Evolutionary conservation across 2,113 vertebrate species (phyloP).

Genomic region (Bucco capensis): DNA sequence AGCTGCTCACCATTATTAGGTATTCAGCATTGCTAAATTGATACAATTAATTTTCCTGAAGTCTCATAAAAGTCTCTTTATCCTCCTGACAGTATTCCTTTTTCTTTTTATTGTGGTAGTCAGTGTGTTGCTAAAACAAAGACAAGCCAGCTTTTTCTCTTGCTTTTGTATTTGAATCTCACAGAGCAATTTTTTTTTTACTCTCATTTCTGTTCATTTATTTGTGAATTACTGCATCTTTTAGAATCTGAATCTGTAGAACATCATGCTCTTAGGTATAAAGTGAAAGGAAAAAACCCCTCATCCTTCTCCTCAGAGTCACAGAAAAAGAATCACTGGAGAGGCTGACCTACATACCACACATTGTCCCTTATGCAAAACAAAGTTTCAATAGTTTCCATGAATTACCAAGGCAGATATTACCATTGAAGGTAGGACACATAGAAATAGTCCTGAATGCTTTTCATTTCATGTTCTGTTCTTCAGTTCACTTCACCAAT

Average conservation of each 20-base stretch:
- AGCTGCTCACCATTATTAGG: conserved; percentile 67
- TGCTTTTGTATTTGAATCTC: background rate
- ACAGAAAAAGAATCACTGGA: background rate
- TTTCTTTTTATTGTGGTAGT: conserved; percentile 28
- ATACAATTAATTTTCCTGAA: conserved; percentile 66
- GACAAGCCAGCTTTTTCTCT: background rate
- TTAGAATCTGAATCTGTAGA: background rate
- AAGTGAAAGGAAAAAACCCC: background rate
- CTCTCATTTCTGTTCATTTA: background rate
- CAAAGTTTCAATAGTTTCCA: background rate
- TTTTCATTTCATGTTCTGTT: background rate
- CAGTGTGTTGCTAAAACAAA: conserved; percentile 20
- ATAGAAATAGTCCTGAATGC: background rate
- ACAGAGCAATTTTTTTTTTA: background rate
- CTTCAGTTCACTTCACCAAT: background rate
- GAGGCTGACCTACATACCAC: background rate
- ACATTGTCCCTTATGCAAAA: background rate
- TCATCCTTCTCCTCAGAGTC: background rate
- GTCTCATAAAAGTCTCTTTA: conserved; percentile 44
- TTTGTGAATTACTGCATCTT: conserved; percentile 39
- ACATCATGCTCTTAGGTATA: background rate
- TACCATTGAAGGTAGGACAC: background rate
- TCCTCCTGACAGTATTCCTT: conserved; percentile 19
- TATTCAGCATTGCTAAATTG: conserved; percentile 59
- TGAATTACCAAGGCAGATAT: background rate